Evolutionary conservation across 2,113 vertebrate species (phyloP).

Genomic region (Euleptes europaea): DNA sequence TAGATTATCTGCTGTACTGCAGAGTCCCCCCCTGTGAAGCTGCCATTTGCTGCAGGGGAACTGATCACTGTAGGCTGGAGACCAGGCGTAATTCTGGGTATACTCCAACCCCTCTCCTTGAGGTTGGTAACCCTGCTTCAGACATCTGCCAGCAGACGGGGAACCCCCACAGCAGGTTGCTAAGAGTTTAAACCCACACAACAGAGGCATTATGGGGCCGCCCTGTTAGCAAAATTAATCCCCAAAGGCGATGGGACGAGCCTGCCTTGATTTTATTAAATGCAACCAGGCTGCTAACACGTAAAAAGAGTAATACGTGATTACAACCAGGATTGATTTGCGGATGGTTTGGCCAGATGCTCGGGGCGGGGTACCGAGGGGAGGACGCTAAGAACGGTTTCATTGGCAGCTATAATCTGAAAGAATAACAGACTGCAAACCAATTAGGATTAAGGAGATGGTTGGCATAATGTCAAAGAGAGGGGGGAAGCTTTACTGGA

Average conservation of each 20-base stretch:
- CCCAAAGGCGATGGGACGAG: not conserved
- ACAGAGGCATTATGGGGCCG: not conserved
- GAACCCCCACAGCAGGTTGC: not conserved
- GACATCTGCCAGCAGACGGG: not conserved
- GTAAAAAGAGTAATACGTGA: not conserved
- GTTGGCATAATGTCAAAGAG: not conserved
- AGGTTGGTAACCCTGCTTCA: not conserved
- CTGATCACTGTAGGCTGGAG: too few species aligned
- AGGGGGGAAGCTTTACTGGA: too few species aligned
- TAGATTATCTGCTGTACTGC: too few species aligned
- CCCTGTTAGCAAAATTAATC: not conserved
- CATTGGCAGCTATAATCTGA: conserved; percentile 5
- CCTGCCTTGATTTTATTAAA: not conserved
- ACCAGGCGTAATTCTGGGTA: too few species aligned
- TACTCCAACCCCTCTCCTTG: too few species aligned
- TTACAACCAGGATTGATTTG: not conserved
- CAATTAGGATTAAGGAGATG: conserved; percentile 13
- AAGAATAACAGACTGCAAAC: conserved; percentile 29
- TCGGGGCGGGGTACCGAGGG: not conserved
- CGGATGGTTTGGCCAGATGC: not conserved
- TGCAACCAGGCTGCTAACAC: not conserved
- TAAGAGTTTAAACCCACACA: not conserved
- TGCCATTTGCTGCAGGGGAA: too few species aligned
- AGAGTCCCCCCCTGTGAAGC: too few species aligned
- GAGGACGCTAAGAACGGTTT: not conserved